Evolutionary conservation across 2,797 vertebrate genomes (phyloP), one percentile per base, ranked within the genome.

Genomic region (Nannoperca obscura): DNA sequence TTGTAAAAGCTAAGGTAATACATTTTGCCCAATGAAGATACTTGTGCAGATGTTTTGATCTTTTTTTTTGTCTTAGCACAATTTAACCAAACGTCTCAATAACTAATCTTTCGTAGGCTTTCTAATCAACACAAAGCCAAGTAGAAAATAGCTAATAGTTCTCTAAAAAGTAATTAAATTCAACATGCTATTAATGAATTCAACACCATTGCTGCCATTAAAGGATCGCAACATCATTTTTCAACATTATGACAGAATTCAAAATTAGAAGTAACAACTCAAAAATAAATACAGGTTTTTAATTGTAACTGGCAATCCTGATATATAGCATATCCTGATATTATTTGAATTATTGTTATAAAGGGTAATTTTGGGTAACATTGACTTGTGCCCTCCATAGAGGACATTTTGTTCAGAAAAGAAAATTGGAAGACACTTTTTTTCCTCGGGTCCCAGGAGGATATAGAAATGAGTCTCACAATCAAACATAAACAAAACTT

Each of bases 1-100:
- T n/a, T 59, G n/a, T 40, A 60, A 40, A 53, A 57, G 24, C 58
- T 54, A 62, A 0, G 12, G 30, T 61, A 20, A 24, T 32, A 57
- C 3, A 30, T 46, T 2, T 58, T 63, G 70, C 13, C 3, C 3
- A 15, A 15, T 32, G 11, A 5, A 49, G 49, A 60, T 20, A 15
- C 49, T 42, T 50, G n/a, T 27, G 30, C 63, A 74, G 13, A 14
- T 62, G 46, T 74, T 73, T 63, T 55, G 24, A 50, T 54, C 4
- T 32, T 34, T 55, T 27, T 27, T 34, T 32, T 65, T 0, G 40
- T 17, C 46, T 24, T 4, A 52, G 27, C 8, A 22, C 22, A 49
- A 15, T 49, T 61, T 32, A 50, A 47, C 14, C 40, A 34, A n/a
- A 55, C 19, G 38, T 78, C 30, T 36, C 3, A 40, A 32, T 71